Evolutionary conservation across 2,888 invertebrate species (phyloP).

Genomic region (Xestia c-nigrum): DNA sequence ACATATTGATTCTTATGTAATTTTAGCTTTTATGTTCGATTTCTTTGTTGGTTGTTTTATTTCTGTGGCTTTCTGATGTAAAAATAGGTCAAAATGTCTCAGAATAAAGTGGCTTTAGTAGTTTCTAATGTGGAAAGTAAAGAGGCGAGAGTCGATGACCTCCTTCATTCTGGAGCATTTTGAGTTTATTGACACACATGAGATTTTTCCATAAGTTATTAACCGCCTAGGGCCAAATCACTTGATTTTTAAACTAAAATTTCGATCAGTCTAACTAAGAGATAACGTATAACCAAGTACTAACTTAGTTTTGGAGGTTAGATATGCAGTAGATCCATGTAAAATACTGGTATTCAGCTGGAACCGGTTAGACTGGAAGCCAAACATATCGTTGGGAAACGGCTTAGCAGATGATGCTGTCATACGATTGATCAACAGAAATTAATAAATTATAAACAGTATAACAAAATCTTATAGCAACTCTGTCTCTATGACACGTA

Average conservation of each 20-base stretch:
- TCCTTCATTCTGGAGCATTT: neutral
- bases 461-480: neutral
- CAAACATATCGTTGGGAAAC: too few species aligned
- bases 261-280: too few species aligned
- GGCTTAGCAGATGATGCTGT: too few species aligned
- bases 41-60: conserved; percentile 13
- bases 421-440: too few species aligned
- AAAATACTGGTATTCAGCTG: too few species aligned
- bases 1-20: conserved; percentile 56
- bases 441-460: neutral
- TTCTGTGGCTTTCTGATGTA: conserved; percentile 2
- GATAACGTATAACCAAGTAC: too few species aligned
- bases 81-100: neutral
- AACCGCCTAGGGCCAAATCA: neutral
- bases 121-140: neutral
- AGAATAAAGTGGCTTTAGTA: neutral
- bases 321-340: too few species aligned
- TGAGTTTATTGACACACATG: too few species aligned
- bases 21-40: conserved; percentile 44
- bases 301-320: too few species aligned
- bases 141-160: neutral
- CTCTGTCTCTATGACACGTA: conserved; percentile 23
- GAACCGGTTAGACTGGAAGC: too few species aligned
- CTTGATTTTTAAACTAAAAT: too few species aligned
- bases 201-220: neutral